Evolutionary conservation across 2,888 invertebrate genomes (phyloP).

Genomic region (Parnassius apollo): DNA sequence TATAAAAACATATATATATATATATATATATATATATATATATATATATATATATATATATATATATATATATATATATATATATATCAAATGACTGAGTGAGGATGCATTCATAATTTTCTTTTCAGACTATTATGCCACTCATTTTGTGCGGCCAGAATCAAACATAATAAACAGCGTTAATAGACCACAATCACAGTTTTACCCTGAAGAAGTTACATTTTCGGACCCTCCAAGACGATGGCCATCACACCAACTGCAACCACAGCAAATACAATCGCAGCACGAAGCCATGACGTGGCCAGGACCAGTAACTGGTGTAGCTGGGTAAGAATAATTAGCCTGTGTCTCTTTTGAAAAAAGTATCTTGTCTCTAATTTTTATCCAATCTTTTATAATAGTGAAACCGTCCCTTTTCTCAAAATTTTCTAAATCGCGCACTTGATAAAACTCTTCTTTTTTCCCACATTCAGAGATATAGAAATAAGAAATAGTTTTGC

Average conservation of each 20-base stretch:
- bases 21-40: too few relatives aligned
- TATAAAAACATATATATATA: too few relatives aligned
- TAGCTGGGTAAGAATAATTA: neutral
- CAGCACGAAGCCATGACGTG: neutral
- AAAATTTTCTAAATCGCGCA: too few relatives aligned
- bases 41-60: too few relatives aligned
- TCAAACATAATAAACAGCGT: neutral
- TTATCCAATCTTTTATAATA: too few relatives aligned
- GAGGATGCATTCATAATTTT: neutral
- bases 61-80: too few relatives aligned
- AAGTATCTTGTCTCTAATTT: too few relatives aligned
- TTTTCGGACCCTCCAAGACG: neutral
- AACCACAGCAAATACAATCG: neutral
- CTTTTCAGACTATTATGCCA: constrained; percentile 2
- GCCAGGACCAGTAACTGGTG: neutral
- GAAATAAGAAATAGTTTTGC: too few relatives aligned
- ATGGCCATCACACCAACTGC: neutral
- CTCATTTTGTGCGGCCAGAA: neutral
- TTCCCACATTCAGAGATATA: too few relatives aligned
- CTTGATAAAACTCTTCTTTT: too few relatives aligned
- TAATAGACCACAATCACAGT: neutral
- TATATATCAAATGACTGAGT: neutral
- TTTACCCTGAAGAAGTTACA: neutral
- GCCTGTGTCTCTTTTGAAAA: neutral
- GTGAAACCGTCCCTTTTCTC: too few relatives aligned